Conservation (phyloP, 2,888 invertebrate genomes). For the Kryphioiulus occultus region DNA sequence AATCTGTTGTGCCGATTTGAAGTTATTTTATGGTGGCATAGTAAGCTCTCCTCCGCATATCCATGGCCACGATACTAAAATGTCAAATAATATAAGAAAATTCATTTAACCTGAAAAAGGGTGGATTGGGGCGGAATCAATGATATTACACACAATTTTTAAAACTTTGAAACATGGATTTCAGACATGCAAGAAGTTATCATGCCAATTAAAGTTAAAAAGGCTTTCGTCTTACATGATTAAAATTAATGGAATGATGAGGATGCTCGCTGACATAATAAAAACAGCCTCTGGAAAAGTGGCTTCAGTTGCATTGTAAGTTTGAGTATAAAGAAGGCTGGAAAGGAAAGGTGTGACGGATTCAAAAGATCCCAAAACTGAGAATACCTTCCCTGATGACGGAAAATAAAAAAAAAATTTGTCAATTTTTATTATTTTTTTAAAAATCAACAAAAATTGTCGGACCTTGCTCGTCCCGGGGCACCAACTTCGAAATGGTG, state of each 20-base stretch:
- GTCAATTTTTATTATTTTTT: background rate
- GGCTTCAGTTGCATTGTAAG: conserved; percentile 50
- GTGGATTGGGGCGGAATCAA: no score
- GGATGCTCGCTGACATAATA: conserved; percentile 37
- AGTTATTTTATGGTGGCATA: background rate
- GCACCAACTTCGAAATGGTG: conserved; percentile 44
- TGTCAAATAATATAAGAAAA: background rate
- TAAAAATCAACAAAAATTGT: background rate
- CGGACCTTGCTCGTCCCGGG: conserved; percentile 47
- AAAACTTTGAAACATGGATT: background rate
- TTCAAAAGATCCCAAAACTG: conserved; percentile 47
- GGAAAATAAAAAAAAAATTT: no score
- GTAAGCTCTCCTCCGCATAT: background rate
- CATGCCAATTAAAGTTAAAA: no score
- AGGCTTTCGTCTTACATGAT: conserved; percentile 9
- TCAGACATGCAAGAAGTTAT: no score
- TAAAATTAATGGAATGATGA: conserved; percentile 25
- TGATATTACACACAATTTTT: no score
- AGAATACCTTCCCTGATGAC: conserved; percentile 51
- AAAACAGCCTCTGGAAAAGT: conserved; percentile 46
- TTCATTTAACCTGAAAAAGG: background rate
- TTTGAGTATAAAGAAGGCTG: conserved; percentile 45
- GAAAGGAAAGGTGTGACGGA: conserved; percentile 44
- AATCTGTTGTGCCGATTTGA: no score
- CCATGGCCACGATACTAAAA: background rate